These are phyloP conservation scores for Ciconia nigra DNA, from an alignment of 2,797 vertebrate genomes.

Conservation along the genomic window DNA sequence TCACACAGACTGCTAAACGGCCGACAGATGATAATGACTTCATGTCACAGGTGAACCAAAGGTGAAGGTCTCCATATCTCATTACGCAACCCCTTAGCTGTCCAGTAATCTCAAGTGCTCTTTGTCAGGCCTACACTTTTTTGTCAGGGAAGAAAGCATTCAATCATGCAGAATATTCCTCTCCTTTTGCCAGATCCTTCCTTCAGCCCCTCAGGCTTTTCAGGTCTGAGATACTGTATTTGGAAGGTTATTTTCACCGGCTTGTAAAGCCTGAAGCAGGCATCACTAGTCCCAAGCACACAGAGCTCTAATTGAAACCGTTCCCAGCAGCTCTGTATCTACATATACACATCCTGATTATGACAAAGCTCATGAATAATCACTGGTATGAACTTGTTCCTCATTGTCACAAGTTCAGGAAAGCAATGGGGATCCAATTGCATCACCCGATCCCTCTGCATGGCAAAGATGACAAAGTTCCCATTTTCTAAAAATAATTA, in stretches of 20 bases:
- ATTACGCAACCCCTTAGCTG: background rate
- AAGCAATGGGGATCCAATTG: conserved; percentile 59
- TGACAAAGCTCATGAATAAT: conserved; percentile 67
- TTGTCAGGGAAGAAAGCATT: background rate
- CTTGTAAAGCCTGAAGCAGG: conserved; percentile 19
- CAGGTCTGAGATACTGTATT: background rate
- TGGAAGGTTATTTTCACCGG: conserved; percentile 23
- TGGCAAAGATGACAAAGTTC: conserved; percentile 66
- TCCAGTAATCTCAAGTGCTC: conserved; percentile 11
- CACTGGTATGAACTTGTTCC: conserved; percentile 52
- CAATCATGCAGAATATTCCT: background rate
- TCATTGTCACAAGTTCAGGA: conserved; percentile 51
- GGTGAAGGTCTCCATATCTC: conserved; percentile 30
- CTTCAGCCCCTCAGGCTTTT: conserved; percentile 14
- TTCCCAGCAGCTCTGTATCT: conserved; percentile 48
- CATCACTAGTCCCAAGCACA: background rate
- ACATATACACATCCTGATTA: conserved; percentile 66
- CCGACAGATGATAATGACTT: conserved; percentile 36
- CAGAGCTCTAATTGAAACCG: conserved; percentile 43
- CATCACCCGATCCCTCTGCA: conserved; percentile 23
- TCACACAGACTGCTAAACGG: background rate
- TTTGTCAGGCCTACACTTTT: background rate
- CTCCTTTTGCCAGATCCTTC: background rate
- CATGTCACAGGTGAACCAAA: conserved; percentile 12
- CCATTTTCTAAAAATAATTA: conserved; percentile 67